Evolutionary conservation across 2,888 invertebrate species (phyloP).

Genomic region (Xestia sexstrigata): DNA sequence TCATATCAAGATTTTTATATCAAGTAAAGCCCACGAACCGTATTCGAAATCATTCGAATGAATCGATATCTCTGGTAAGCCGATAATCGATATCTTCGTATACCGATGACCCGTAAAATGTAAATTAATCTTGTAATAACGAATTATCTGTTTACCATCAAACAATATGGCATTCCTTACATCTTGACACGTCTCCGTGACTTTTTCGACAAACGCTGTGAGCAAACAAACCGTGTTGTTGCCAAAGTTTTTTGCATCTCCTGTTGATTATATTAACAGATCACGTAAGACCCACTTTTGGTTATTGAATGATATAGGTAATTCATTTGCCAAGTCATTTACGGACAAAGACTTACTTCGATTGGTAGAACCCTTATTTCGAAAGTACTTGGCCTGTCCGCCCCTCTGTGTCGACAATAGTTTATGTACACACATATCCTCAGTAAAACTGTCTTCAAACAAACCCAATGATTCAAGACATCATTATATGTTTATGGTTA

Average conservation of each 20-base stretch:
- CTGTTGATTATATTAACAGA: constrained; percentile 55
- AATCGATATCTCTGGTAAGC: constrained; percentile 53
- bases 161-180: constrained; percentile 78
- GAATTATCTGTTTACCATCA: constrained; percentile 69
- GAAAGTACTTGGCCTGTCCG: constrained; percentile 5
- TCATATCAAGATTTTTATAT: constrained; percentile 52
- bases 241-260: constrained; percentile 67
- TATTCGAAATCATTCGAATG: constrained; percentile 39
- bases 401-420: constrained; percentile 8
- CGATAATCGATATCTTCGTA: constrained; percentile 57
- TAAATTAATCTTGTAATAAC: constrained; percentile 72
- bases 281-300: constrained; percentile 61
- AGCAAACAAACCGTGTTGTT: constrained; percentile 79
- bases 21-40: constrained; percentile 42
- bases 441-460: constrained; percentile 3
- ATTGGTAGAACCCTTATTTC: constrained; percentile 8
- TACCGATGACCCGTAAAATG: constrained; percentile 65
- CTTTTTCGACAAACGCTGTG: constrained; percentile 79
- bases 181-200: constrained; percentile 81
- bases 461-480: constrained; percentile 10
- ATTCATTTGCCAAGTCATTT: constrained; percentile 32
- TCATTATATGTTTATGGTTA: constrained; percentile 36
- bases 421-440: background rate
- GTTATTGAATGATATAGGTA: constrained; percentile 49
- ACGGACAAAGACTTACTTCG: constrained; percentile 9